Evolutionary conservation across 2,888 invertebrate species (phyloP), one percentile per base, ranked within the genome.

Genomic region (Idaea biselata): DNA sequence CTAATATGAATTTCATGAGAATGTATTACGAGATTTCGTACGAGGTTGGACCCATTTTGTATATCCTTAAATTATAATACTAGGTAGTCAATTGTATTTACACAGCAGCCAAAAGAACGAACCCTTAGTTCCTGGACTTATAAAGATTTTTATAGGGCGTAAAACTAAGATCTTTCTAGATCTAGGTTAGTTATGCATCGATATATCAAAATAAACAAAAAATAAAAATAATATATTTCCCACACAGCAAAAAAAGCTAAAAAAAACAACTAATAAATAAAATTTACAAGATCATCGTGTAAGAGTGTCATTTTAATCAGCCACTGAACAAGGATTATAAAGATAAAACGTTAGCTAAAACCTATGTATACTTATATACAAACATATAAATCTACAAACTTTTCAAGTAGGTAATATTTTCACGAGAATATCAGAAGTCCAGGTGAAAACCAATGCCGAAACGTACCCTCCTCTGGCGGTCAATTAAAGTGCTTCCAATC

Each of bases 281-380:
- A 16, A 55, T 55, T 17, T 55, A 17, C 17, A 55, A 16, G 4
- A 17, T n/a, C 11, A 53, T 53, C 55, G 55, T 17, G 16, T 8
- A 55, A 44, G 11, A 14, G 44, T 44, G 44, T 44, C 44, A 44
- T 44, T 44, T 44, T 44, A 44, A 44, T 44, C 44, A 44, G 11
- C 44, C 44, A 44, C 44, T 44, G 44, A 44, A 44, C 44, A 44
- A 44, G 14, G 44, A 44, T 44, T 11, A 44, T 44, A 8, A 44
- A 44, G 44, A 44, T 85, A 91, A 89, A 90, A 77, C 79, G 79
- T 76, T 87, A 86, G 82, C 84, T 91, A 89, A 91, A 91, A 91
- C 80, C 84, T 91, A 91, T 91, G 91, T 91, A 91, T 91, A 91
- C 91, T 91, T 91, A 91, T 86, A 85, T 89, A 91, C 87, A 91